Conservation (phyloP, 2,113 vertebrate genomes). For the Eulemur macaco region DNA sequence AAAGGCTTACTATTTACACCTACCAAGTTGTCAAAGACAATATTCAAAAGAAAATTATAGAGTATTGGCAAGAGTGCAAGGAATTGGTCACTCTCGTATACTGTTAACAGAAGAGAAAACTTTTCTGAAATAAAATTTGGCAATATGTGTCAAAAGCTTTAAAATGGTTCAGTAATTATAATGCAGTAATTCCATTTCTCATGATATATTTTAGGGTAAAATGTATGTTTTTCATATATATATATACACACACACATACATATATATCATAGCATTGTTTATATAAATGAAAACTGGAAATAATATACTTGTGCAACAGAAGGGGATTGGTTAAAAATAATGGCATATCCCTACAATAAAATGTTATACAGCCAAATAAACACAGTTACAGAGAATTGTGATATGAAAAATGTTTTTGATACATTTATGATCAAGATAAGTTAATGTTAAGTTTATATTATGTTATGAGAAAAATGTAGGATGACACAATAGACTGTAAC, state of each 20-base stretch:
- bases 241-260: background rate
- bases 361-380: background rate
- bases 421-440: background rate
- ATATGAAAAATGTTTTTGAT: background rate
- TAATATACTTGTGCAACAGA: background rate
- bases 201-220: slow-evolving; percentile 13
- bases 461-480: background rate
- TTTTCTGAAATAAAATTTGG: slow-evolving; percentile 37
- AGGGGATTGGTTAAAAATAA: background rate
- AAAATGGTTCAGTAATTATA: background rate
- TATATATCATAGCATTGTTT: background rate
- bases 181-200: background rate
- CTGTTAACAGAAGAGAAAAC: slow-evolving; percentile 16
- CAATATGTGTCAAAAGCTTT: background rate
- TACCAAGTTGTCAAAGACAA: slow-evolving; percentile 45
- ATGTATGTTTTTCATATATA: background rate
- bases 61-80: background rate
- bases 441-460: background rate
- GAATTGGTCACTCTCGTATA: slow-evolving; percentile 24
- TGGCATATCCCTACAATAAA: background rate
- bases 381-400: background rate
- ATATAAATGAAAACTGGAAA: background rate
- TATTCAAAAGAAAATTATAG: slow-evolving; percentile 40
- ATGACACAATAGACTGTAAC: background rate
- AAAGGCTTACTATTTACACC: slow-evolving; percentile 23